Base-by-base conservation (phyloP, 2,888 invertebrate genomes). In the Lithophane leautieri region DNA sequence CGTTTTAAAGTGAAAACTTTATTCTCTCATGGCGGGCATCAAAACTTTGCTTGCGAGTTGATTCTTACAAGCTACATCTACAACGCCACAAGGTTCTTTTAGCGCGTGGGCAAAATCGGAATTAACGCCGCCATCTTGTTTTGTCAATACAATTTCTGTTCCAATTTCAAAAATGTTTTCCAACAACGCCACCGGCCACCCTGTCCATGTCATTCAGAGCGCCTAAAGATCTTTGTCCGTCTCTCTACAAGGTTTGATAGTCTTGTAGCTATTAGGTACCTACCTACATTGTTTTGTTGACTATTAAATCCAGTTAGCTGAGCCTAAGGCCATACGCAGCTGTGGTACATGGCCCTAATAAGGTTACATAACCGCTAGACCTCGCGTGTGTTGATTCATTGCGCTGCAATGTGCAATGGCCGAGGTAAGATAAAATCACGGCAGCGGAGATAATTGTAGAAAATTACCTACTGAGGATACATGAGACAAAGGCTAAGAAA, bases 351-450 rank as follows among this genome's bases (percentile, higher is more conserved):
- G 58, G 52, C 52, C 62, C 47, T 54, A 44, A 44, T 50, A 56
- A 25, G 70, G 47, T 60, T 54, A 63, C 67, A 11, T 58, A 63
- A 68, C 62, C 22, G 58, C 22, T 66, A n/a, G 44, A 22, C 8
- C 44, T 42, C 34, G 47, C 58, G 56, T 63, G 60, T 19, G 42
- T 44, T 28, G 34, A 63, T 54, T 67, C 80, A 77, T 25, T 76
- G 34, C 0, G 16, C 42, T 12, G 65, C 65, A 56, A 70, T 76
- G 76, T 54, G 42, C 42, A 42, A 9, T 42, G 42, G 25, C 22
- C 3, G 56, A 50, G 61, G 42, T 54, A 3, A 82, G 71, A 77
- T 71, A 65, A 9, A 50, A 82, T 82, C 78, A 42, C 16, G 22
- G 34, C 42, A 9, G 4, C 2, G 19, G 16, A 47, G 47, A 42